Evolutionary conservation across 2,888 invertebrate species (phyloP).

Genomic region (Eupsilia transversa): DNA sequence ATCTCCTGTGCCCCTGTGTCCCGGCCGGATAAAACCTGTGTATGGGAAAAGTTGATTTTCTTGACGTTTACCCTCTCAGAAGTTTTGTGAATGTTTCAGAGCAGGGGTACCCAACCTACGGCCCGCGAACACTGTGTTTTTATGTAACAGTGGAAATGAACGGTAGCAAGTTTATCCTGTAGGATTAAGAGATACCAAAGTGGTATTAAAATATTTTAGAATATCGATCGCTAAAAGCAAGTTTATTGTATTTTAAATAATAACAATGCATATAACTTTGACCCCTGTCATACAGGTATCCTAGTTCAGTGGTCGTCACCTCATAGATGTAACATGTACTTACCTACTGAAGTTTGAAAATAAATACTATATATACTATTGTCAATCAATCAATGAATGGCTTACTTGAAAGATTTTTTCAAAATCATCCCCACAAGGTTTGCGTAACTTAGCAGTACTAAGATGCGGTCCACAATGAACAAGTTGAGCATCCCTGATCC

Average conservation of each 20-base stretch:
- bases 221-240: no score
- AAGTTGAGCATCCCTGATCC: slow-evolving; percentile 35
- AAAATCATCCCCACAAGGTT: neutral
- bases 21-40: slow-evolving; percentile 24
- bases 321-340: no score
- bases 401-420: no score
- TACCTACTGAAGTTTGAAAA: no score
- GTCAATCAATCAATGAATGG: no score
- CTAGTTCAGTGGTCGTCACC: no score
- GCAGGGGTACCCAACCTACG: slow-evolving; percentile 25
- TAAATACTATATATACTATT: no score
- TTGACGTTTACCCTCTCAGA: slow-evolving; percentile 50
- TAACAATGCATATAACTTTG: no score
- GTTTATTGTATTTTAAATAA: no score
- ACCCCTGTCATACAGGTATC: no score
- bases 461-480: neutral
- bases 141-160: neutral
- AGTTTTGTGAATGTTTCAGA: slow-evolving; percentile 50
- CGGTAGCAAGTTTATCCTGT: neutral
- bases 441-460: neutral
- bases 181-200: neutral
- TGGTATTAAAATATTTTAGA: neutral
- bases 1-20: slow-evolving; percentile 7
- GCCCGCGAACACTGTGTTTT: neutral
- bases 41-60: slow-evolving; percentile 46